Percentiles rank a stretch among this genome's conserved stretches.
Evolutionary conservation across 2,113 vertebrate genomes (phyloP).

Genomic region (Bambusicola thoracicus): DNA sequence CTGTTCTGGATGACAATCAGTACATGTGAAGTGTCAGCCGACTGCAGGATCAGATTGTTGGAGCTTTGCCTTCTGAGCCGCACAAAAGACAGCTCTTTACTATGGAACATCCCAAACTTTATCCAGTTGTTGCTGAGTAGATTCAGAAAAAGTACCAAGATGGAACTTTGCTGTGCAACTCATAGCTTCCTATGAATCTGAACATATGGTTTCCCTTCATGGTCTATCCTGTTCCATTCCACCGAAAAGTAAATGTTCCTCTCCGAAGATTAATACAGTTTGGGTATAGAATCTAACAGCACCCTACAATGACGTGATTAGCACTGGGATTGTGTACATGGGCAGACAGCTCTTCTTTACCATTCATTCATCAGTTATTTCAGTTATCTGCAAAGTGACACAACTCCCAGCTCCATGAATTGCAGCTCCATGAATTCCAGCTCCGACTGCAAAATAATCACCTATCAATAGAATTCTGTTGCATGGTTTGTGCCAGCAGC

Average conservation of each 20-base stretch:
- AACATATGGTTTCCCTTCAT: not conserved
- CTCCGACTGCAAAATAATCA: not conserved
- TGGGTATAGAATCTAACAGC: not conserved
- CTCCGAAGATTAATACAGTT: not conserved
- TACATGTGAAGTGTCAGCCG: not conserved
- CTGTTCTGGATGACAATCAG: slow-evolving; percentile 27
- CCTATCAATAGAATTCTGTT: too few relatives aligned
- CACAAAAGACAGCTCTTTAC: not conserved
- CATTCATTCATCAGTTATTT: not conserved
- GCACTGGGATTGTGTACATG: not conserved
- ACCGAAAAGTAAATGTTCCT: not conserved
- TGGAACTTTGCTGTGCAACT: not conserved
- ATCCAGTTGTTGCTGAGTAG: not conserved
- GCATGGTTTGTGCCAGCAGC: not conserved
- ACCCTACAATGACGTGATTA: not conserved
- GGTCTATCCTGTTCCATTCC: not conserved
- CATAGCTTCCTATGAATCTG: not conserved
- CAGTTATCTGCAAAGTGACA: not conserved
- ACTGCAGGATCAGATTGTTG: not conserved
- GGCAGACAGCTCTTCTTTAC: not conserved
- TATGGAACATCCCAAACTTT: not conserved
- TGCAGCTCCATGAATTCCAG: too few relatives aligned
- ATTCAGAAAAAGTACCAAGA: not conserved
- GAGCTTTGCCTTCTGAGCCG: not conserved
- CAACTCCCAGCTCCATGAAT: not conserved